Base-by-base conservation (phyloP, 1,140 invertebrate genomes). In the Lithobius niger region DNA sequence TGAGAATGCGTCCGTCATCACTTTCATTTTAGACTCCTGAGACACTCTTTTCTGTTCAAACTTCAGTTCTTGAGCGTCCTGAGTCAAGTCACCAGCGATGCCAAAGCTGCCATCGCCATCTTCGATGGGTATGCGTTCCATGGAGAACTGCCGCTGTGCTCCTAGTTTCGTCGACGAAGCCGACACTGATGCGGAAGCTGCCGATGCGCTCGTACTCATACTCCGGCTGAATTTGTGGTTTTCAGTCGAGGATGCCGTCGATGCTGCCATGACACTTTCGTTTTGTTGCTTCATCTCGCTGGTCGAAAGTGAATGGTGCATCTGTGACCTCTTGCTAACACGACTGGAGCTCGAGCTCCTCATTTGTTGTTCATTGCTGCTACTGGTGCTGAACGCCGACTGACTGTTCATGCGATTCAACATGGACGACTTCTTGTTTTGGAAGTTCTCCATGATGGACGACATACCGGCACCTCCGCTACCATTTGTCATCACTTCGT, bases 1-100 rank as follows among this genome's bases (percentile, higher is more conserved):
- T 70, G 83, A 88, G 65, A 82, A 86, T 49, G 82, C 83, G 64
- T 88, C 86, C 42, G 82, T 82, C n/a, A 86, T 77, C 10, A 86
- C 79, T 65, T 86, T 84, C 1, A 83, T 85, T 59, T 84, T 86
- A 15, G 81, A 83, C 2, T 83, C 82, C 24, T 83, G 85, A 26
- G 83, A 84, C 62, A 80, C 77, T 61, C 80, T 78, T 64, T 84
- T 86, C 69, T 84, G 83, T 71, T 84, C 84, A 67, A 79, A 89
- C 71, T 79, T 86, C 66, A 84, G 75, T 63, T 80, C 83, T 68
- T 83, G 3, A n/a, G n/a, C 3, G 26, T 43, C 31, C 6, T 19
- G 52, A 3, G 52, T n/a, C 15, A 2, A 10, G 4, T 18, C 36
- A 3, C 3, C 25, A 6, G 21, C 27, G 28, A 10, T 21, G 19